These are phyloP conservation scores for Trissolcus basalis DNA, from an alignment of 1,140 invertebrate genomes.

Conservation along the genomic window DNA sequence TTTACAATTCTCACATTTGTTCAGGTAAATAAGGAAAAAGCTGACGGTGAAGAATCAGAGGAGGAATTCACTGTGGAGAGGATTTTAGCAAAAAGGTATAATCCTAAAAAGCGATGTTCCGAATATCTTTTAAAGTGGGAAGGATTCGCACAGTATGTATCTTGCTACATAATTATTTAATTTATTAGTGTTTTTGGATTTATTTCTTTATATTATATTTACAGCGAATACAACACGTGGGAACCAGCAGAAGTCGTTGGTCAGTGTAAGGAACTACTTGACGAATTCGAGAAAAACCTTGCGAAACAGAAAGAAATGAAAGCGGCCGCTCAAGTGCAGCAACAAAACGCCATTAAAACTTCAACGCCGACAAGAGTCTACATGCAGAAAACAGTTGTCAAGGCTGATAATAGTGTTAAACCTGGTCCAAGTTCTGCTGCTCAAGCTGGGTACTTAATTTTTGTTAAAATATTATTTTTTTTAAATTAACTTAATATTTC, in stretches of 20 bases:
- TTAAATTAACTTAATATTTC: background rate
- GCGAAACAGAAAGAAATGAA: slow-evolving; percentile 85
- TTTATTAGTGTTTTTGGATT: slow-evolving; percentile 13
- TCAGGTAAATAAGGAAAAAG: slow-evolving; percentile 42
- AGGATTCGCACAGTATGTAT: slow-evolving; percentile 82
- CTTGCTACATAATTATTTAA: background rate
- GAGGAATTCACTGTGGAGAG: slow-evolving; percentile 84
- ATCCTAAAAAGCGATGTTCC: slow-evolving; percentile 84
- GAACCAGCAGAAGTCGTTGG: slow-evolving; percentile 84
- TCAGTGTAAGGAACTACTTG: slow-evolving; percentile 83
- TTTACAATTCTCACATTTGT: no score
- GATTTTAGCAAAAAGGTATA: slow-evolving; percentile 87
- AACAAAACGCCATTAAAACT: slow-evolving; percentile 69
- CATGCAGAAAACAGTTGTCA: slow-evolving; percentile 65
- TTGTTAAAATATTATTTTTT: background rate
- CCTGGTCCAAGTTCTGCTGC: slow-evolving; percentile 71
- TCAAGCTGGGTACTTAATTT: slow-evolving; percentile 65
- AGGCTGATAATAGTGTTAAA: slow-evolving; percentile 65
- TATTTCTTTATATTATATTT: slow-evolving; percentile 42
- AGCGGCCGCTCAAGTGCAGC: slow-evolving; percentile 73
- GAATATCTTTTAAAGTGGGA: slow-evolving; percentile 91
- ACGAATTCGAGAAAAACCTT: slow-evolving; percentile 87
- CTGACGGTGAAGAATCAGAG: slow-evolving; percentile 71
- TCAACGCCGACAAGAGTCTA: slow-evolving; percentile 54
- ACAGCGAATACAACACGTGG: slow-evolving; percentile 86